Conservation (phyloP, 2,797 vertebrate genomes). For the Microcaecilia unicolor region DNA sequence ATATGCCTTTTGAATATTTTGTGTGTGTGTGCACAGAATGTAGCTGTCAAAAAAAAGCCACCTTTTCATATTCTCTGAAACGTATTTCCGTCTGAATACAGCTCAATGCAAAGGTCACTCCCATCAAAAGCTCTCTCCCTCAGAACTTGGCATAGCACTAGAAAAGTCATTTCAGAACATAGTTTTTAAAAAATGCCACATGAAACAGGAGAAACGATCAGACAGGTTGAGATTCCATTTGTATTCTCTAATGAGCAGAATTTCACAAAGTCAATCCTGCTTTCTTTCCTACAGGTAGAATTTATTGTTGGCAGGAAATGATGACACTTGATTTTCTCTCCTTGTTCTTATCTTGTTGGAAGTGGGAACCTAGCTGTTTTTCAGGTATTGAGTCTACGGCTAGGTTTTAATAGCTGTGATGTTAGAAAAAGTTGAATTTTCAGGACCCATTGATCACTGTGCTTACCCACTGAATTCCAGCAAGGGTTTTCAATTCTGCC, state of each 20-base stretch:
- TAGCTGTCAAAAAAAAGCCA: constrained; percentile 22
- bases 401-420: no score
- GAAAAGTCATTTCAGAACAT: constrained; percentile 5
- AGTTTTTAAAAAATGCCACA: no score
- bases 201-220: no score
- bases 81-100: constrained; percentile 17
- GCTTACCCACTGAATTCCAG: no score
- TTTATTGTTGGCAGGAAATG: constrained; percentile 1
- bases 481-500: no score
- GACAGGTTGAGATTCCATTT: constrained; percentile 36
- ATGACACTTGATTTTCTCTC: constrained; percentile 19
- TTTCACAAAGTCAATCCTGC: constrained; percentile 8
- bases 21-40: no score
- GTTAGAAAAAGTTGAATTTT: no score
- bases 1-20: constrained; percentile 26
- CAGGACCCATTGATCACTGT: no score
- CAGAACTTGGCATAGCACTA: constrained; percentile 5
- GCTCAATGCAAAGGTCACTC: constrained; percentile 38
- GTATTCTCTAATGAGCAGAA: constrained; percentile 23
- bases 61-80: constrained; percentile 27
- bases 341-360: no score
- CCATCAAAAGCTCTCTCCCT: constrained; percentile 37
- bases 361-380: no score
- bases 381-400: no score
- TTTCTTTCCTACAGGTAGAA: not conserved